Percentiles rank a stretch among this genome's conserved stretches.
These are phyloP conservation scores for Hippolais icterina DNA, from an alignment of 2,113 vertebrate genomes.

Conservation along the genomic window DNA sequence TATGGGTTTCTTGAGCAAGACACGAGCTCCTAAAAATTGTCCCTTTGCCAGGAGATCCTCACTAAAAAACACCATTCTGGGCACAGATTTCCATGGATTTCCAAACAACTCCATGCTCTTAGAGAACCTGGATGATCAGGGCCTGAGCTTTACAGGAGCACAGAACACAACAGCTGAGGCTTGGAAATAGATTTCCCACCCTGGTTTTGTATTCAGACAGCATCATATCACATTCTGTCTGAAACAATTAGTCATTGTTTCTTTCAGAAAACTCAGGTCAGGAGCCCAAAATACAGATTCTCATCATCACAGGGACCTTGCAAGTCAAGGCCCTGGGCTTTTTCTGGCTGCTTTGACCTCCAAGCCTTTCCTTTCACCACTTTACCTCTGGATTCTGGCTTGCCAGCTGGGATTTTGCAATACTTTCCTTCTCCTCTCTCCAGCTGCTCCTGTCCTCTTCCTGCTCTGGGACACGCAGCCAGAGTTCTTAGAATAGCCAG, in stretches of 20 bases:
- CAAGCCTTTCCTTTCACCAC: not conserved
- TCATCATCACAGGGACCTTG: not conserved
- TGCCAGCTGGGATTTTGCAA: not conserved
- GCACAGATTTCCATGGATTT: not conserved
- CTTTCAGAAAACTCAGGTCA: not conserved
- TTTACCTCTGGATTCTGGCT: not conserved
- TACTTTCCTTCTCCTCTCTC: not conserved
- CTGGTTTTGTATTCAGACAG: not conserved
- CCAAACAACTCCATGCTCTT: not conserved
- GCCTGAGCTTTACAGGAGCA: not conserved
- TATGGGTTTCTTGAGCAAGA: not conserved
- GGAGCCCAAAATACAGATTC: not conserved
- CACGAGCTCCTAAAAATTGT: not conserved
- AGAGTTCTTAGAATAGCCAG: not conserved
- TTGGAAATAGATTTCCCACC: not conserved
- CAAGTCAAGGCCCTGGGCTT: not conserved
- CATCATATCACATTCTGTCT: accelerated
- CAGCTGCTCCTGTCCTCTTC: not conserved
- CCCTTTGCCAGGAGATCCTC: not conserved
- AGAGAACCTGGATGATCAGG: not conserved
- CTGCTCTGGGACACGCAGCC: not conserved
- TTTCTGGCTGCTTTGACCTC: not conserved
- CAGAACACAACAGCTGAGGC: not conserved
- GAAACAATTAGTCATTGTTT: not conserved
- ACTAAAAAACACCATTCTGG: not conserved